A percentile compares a stretch with the other conserved stretches of the same genome.
phyloP scores from a whole-genome alignment of 2,888 invertebrate genomes.

The Tiliacea citrago region DNA sequence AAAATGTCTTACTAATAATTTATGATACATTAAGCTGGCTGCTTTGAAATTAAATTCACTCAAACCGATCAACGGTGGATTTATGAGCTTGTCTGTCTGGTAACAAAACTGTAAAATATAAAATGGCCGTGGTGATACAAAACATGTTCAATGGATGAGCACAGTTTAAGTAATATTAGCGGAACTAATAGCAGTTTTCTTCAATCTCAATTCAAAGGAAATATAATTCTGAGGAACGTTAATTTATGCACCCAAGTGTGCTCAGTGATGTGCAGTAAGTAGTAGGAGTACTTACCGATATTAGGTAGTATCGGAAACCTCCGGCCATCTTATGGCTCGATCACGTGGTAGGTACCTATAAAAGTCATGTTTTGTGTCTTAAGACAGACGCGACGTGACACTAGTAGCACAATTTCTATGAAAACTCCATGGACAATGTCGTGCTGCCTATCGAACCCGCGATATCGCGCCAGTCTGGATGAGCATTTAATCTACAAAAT shows the following conservation, averaged over 20 bases:
- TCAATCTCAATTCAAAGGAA: conserved; percentile 4
- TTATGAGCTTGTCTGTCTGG: conserved; percentile 30
- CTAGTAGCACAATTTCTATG: no score
- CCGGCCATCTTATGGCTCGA: background rate
- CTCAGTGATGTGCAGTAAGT: background rate
- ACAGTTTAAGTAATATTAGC: conserved; percentile 3
- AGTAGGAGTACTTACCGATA: background rate
- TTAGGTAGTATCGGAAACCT: background rate
- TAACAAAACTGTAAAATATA: conserved; percentile 43
- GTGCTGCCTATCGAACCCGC: no score
- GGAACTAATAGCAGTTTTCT: conserved; percentile 26
- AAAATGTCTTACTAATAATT: conserved; percentile 57
- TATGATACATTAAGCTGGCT: conserved; percentile 49
- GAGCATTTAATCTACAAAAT: no score
- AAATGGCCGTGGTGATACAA: conserved; percentile 15
- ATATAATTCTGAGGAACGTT: background rate
- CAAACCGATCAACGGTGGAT: conserved; percentile 48
- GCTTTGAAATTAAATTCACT: conserved; percentile 43
- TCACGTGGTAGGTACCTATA: no score
- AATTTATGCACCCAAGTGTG: background rate
- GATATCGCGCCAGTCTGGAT: no score
- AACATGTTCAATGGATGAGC: conserved; percentile 12
- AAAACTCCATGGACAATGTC: no score
- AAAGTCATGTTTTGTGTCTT: no score
- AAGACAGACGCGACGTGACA: no score